A percentile compares a stretch with the other conserved stretches of the same genome.
These are phyloP conservation scores for Drosophila melanogaster DNA, from an alignment of 1,140 invertebrate genomes.

Conservation along the genomic window DNA sequence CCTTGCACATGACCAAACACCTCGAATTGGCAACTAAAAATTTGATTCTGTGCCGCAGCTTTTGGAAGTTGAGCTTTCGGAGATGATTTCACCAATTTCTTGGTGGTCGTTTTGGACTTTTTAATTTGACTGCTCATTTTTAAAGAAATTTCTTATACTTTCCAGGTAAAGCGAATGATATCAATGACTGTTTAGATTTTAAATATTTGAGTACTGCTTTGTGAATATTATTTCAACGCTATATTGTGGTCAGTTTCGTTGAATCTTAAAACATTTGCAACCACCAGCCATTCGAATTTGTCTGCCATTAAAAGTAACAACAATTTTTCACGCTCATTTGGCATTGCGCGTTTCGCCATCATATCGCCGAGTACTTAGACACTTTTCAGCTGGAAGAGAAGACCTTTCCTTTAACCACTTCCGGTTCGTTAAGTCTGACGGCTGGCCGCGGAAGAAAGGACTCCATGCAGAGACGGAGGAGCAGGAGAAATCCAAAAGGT, in stretches of 20 bases:
- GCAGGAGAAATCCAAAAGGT: slow-evolving; percentile 32
- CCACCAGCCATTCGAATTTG: neutral
- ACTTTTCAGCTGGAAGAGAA: slow-evolving; percentile 9
- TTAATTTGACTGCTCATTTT: slow-evolving; percentile 59
- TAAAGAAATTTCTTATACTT: neutral
- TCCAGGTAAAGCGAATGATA: neutral
- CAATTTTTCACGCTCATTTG: slow-evolving; percentile 38
- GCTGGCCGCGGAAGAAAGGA: slow-evolving; percentile 38
- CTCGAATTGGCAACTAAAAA: slow-evolving; percentile 56
- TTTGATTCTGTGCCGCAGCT: neutral
- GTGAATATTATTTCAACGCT: neutral
- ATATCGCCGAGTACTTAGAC: slow-evolving; percentile 1
- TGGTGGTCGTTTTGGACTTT: slow-evolving; percentile 8
- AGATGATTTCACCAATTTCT: neutral
- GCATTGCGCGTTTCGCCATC: slow-evolving; percentile 10
- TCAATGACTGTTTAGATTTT: neutral
- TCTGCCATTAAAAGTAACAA: slow-evolving; percentile 21
- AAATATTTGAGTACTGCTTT: neutral
- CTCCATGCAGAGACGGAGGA: neutral
- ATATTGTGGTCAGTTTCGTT: neutral
- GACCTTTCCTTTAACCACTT: slow-evolving; percentile 60
- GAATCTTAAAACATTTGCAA: neutral
- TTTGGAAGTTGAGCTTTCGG: neutral
- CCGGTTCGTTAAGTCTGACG: slow-evolving; percentile 75
- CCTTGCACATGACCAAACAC: slow-evolving; percentile 60